Conservation (phyloP, 2,888 invertebrate species). For the Oscheius onirici region DNA sequence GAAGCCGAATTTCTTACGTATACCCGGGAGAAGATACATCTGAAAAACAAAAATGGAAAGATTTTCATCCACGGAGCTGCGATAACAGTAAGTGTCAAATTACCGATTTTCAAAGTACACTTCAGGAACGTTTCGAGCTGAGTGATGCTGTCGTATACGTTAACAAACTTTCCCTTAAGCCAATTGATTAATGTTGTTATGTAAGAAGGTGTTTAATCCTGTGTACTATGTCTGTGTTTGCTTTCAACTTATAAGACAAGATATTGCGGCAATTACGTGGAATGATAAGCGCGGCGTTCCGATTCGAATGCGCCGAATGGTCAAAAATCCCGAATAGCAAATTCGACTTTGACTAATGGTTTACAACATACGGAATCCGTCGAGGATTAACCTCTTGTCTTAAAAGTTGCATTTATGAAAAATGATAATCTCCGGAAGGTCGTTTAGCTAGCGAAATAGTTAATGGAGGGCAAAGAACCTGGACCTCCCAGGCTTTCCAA, state of each 20-base stretch:
- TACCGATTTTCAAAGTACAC: background rate
- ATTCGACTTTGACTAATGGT: no score
- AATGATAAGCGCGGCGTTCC: no score
- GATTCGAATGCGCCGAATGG: no score
- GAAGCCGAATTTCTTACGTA: background rate
- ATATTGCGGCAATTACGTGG: no score
- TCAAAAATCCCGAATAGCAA: no score
- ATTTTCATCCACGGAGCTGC: background rate
- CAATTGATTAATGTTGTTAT: background rate
- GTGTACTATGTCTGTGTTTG: background rate
- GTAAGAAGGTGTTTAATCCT: background rate
- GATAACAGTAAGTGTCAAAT: background rate
- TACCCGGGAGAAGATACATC: background rate
- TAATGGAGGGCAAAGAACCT: background rate
- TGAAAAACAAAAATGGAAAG: background rate
- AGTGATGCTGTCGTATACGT: background rate
- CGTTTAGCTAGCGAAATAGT: no score
- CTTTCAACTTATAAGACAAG: background rate
- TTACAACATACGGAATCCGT: no score
- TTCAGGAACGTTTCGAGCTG: background rate
- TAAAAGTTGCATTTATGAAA: no score
- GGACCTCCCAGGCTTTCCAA: constrained; percentile 21
- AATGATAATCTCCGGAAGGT: no score
- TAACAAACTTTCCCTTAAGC: background rate
- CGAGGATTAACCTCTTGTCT: no score